Percentiles rank a stretch among this genome's conserved stretches.
Evolutionary conservation across 2,113 vertebrate species (phyloP).

Genomic region (Nestor notabilis): DNA sequence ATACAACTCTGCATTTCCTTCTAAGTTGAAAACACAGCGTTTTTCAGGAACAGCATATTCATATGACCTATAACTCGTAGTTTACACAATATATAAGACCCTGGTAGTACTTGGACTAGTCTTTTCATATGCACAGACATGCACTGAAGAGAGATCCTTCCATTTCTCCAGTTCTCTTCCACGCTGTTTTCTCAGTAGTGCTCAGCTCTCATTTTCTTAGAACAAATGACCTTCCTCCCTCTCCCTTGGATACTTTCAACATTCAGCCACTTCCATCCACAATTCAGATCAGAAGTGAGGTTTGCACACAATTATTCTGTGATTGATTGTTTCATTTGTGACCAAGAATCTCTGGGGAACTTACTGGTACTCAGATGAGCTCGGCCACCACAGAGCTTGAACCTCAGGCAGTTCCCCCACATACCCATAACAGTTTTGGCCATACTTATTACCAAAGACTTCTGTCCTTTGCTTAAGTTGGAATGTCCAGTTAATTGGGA

Average conservation of each 20-base stretch:
- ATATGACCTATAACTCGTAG: background rate
- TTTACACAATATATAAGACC: background rate
- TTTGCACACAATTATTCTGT: background rate
- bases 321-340: background rate
- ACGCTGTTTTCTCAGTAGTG: background rate
- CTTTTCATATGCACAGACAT: fast-evolving
- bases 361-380: background rate
- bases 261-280: background rate
- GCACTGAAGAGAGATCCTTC: background rate
- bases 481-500: background rate
- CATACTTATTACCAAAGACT: background rate
- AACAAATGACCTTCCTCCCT: background rate
- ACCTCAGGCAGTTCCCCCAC: background rate
- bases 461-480: background rate
- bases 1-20: background rate
- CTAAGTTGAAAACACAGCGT: background rate
- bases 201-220: background rate
- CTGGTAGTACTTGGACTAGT: too few relatives aligned
- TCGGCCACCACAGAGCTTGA: background rate
- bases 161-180: background rate
- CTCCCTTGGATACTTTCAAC: background rate
- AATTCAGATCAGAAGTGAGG: background rate
- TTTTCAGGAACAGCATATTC: background rate
- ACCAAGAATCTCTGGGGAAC: background rate
- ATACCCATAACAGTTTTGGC: background rate